Evolutionary conservation across 2,797 vertebrate genomes (phyloP).

Genomic region (Prunella strophiata): DNA sequence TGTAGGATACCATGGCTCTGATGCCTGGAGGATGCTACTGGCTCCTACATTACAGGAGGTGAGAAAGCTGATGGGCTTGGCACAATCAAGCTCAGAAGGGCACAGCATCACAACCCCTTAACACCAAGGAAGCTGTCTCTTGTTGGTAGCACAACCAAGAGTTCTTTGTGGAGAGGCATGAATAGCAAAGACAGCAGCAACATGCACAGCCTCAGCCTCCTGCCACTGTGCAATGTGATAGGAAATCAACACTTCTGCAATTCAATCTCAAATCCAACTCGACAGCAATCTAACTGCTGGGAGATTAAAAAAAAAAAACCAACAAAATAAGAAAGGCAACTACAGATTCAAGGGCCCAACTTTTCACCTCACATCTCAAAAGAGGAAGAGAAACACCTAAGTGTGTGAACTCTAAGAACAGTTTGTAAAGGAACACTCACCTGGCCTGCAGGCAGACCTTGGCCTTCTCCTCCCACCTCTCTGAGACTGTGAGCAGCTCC

Average conservation of each 20-base stretch:
- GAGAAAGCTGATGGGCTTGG: not conserved
- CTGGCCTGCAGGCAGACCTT: constrained; percentile 93
- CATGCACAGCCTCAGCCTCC: not conserved
- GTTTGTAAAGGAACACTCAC: constrained; percentile 73
- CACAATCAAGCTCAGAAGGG: not conserved
- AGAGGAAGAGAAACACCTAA: not conserved
- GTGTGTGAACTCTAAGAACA: not conserved
- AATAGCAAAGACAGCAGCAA: not conserved
- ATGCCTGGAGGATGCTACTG: not conserved
- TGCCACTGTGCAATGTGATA: not conserved
- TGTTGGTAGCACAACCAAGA: not conserved
- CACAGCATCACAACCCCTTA: not conserved
- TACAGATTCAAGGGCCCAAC: not conserved
- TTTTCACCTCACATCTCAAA: not conserved
- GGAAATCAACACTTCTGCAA: not conserved
- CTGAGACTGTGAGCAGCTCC: constrained; percentile 95
- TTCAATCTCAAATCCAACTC: not conserved
- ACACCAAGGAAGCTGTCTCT: not conserved
- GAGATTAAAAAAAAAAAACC: not conserved
- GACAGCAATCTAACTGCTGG: not conserved
- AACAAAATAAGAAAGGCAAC: not conserved
- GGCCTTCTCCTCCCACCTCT: constrained; percentile 98
- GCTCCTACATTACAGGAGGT: not conserved
- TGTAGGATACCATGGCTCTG: not conserved
- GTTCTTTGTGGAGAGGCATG: not conserved